Conservation (phyloP, 2,888 invertebrate species). For the Stenotaenia linearis region DNA sequence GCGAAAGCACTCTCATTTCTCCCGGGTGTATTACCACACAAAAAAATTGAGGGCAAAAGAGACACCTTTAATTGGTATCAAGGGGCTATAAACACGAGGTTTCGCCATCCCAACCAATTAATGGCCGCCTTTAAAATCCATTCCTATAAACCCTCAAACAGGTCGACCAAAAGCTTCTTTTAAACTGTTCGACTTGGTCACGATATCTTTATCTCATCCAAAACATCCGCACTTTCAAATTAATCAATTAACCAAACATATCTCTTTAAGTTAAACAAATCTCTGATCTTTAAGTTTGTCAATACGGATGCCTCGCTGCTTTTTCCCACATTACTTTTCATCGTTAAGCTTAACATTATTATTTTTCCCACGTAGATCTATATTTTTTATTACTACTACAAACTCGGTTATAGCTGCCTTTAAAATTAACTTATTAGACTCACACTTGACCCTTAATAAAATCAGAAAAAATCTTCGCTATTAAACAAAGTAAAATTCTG, state of each 20-base stretch:
- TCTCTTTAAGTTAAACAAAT: too few species aligned
- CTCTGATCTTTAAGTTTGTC: too few species aligned
- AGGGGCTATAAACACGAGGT: slow-evolving; percentile 10
- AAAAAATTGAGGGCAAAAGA: neutral
- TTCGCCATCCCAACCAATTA: slow-evolving; percentile 24
- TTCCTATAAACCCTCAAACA: neutral
- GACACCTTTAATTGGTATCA: slow-evolving; percentile 23
- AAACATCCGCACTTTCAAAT: neutral
- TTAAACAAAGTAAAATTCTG: neutral
- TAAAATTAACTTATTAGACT: too few species aligned
- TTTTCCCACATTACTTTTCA: too few species aligned
- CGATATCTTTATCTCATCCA: neutral
- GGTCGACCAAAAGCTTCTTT: neutral
- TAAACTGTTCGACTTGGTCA: neutral
- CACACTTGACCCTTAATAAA: too few species aligned
- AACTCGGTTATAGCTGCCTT: too few species aligned
- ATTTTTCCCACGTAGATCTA: too few species aligned
- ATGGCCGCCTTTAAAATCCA: slow-evolving; percentile 17
- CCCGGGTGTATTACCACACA: slow-evolving; percentile 6
- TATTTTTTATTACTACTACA: too few species aligned
- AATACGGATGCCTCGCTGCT: too few species aligned
- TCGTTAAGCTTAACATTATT: too few species aligned
- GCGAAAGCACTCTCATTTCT: slow-evolving; percentile 13
- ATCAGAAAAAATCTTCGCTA: neutral
- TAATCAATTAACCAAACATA: too few species aligned